phyloP scores from a whole-genome alignment of 2,888 invertebrate species.

The Aleiodes testaceus region DNA sequence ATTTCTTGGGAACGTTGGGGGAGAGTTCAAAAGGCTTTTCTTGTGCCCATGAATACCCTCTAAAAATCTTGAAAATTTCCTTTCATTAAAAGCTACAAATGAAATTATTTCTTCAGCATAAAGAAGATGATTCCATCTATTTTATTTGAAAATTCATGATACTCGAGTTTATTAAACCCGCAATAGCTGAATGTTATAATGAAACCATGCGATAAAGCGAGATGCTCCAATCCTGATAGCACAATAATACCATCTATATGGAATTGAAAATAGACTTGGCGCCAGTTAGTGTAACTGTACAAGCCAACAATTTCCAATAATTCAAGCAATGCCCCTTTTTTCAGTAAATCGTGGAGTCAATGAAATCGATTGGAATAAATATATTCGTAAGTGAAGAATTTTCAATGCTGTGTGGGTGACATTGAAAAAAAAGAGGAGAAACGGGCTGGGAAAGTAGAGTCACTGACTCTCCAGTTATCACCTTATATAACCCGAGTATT shows the following conservation, averaged over 20 bases:
- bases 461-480: constrained; percentile 39
- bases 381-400: constrained; percentile 8
- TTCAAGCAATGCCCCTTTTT: background rate
- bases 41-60: too few relatives aligned
- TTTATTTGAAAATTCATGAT: too few relatives aligned
- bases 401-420: constrained; percentile 37
- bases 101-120: too few relatives aligned
- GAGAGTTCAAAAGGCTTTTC: too few relatives aligned
- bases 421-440: constrained; percentile 29
- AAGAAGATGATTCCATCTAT: too few relatives aligned
- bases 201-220: background rate
- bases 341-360: background rate
- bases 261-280: constrained; percentile 21
- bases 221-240: constrained; percentile 9
- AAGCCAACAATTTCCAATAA: constrained; percentile 1
- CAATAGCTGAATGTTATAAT: too few relatives aligned
- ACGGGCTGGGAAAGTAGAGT: constrained; percentile 28
- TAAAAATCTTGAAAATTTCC: too few relatives aligned
- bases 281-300: constrained; percentile 21
- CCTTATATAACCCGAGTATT: constrained; percentile 42
- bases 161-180: too few relatives aligned
- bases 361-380: background rate
- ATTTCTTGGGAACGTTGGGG: too few relatives aligned
- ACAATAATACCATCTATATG: constrained; percentile 10
- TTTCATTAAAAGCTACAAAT: too few relatives aligned